A percentile compares a stretch with the other conserved stretches of the same genome.
phyloP scores from a whole-genome alignment of 1,140 invertebrate genomes.

The Orchesella cincta region DNA sequence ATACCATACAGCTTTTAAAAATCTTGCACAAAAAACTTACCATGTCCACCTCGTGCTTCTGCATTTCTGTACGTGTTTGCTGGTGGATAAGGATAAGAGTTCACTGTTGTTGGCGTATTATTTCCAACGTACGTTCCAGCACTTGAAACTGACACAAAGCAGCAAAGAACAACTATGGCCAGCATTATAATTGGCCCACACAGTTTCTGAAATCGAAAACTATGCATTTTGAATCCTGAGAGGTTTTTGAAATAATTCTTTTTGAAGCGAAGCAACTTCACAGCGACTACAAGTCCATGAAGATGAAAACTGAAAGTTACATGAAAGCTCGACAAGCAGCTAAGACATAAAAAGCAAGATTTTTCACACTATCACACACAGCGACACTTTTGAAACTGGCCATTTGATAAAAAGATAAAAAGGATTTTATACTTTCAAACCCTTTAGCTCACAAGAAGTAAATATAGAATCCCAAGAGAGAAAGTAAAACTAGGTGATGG shows the following conservation, averaged over 20 bases:
- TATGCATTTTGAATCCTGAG: background rate
- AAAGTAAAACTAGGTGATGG: slow-evolving; percentile 36
- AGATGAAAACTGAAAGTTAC: no score
- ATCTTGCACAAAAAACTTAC: background rate
- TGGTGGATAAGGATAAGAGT: background rate
- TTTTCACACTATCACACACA: no score
- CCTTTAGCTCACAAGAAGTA: background rate
- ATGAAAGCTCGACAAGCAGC: no score
- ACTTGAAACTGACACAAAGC: background rate
- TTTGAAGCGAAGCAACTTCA: no score
- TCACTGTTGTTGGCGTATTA: background rate
- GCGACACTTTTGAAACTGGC: slow-evolving; percentile 21
- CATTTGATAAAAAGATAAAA: slow-evolving; percentile 3
- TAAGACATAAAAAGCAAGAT: no score
- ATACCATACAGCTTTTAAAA: background rate
- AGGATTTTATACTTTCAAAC: background rate
- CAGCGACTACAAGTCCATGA: no score
- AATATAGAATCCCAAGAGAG: slow-evolving; percentile 27
- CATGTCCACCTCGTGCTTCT: background rate
- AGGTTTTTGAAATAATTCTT: no score
- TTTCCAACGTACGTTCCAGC: background rate
- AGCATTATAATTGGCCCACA: background rate
- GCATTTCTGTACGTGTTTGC: background rate
- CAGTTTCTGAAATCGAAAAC: background rate
- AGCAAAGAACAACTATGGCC: background rate